These are phyloP conservation scores for Entomobrya proxima DNA, from an alignment of 2,888 invertebrate species.

Conservation along the genomic window DNA sequence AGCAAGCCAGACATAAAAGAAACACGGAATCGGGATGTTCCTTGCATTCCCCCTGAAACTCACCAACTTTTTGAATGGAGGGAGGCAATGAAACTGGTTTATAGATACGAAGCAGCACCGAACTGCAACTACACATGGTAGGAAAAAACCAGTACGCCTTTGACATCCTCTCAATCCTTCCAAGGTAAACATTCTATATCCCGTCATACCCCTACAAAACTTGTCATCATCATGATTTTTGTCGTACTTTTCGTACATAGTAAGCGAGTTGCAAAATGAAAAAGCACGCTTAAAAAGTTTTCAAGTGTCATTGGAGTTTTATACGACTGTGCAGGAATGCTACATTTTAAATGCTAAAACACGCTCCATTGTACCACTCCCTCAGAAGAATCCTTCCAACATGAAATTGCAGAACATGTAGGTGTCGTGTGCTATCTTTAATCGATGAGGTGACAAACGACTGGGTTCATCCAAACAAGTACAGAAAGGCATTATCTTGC, in stretches of 20 bases:
- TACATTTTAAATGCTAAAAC: conserved; percentile 6
- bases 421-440: too few relatives aligned
- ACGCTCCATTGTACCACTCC: neutral
- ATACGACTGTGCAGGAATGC: neutral
- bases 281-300: neutral
- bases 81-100: conserved; percentile 7
- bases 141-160: neutral
- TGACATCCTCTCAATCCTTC: neutral
- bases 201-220: neutral
- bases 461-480: too few relatives aligned
- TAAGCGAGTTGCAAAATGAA: neutral
- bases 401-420: too few relatives aligned
- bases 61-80: neutral
- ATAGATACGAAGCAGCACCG: neutral
- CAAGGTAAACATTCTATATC: neutral
- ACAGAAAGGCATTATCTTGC: too few relatives aligned
- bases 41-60: conserved; percentile 10
- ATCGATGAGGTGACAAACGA: too few relatives aligned
- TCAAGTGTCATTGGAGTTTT: conserved; percentile 2
- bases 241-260: too few relatives aligned
- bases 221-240: neutral
- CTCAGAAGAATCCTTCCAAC: neutral
- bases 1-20: neutral
- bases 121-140: too few relatives aligned
- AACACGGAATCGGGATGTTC: neutral